phyloP scores from a whole-genome alignment of 2,888 invertebrate genomes.

The Ophion ellenae region DNA sequence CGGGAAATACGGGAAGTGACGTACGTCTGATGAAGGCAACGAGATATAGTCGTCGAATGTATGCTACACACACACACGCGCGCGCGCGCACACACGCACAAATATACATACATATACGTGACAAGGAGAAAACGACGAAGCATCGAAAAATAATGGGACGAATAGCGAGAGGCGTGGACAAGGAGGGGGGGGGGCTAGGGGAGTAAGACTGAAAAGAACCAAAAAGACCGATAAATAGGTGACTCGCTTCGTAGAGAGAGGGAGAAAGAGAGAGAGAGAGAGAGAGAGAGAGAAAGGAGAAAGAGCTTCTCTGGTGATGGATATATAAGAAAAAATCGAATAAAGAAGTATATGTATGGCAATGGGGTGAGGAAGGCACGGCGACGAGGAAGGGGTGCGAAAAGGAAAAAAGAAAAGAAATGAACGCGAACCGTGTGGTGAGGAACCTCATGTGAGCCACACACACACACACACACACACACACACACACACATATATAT shows the following conservation, averaged over 20 bases:
- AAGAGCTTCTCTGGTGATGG: conserved; percentile 33
- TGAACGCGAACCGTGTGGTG: conserved; percentile 25
- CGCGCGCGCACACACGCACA: neutral
- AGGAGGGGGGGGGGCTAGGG: conserved; percentile 23
- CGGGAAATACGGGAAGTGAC: conserved; percentile 63
- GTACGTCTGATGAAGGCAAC: conserved; percentile 50
- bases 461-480: neutral
- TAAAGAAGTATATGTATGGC: conserved; percentile 14
- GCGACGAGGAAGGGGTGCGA: neutral
- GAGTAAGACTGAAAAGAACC: conserved; percentile 4
- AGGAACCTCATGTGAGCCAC: conserved; percentile 22
- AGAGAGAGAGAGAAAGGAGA: conserved; percentile 27
- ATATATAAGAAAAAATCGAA: conserved; percentile 41
- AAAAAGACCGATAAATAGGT: conserved; percentile 60
- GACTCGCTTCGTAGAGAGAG: conserved; percentile 43
- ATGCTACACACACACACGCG: neutral
- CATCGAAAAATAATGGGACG: conserved; percentile 69
- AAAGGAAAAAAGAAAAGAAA: conserved; percentile 5
- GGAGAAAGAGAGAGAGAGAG: conserved; percentile 23
- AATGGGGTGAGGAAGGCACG: neutral
- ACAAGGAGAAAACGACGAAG: conserved; percentile 65
- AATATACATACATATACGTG: neutral
- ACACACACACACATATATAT: conserved; percentile 6
- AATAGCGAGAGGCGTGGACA: conserved; percentile 14
- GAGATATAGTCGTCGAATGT: conserved; percentile 46